Evolutionary conservation across 1,140 invertebrate genomes (phyloP), one percentile per base, ranked within the genome.

Genomic region (Penaeus indicus): DNA sequence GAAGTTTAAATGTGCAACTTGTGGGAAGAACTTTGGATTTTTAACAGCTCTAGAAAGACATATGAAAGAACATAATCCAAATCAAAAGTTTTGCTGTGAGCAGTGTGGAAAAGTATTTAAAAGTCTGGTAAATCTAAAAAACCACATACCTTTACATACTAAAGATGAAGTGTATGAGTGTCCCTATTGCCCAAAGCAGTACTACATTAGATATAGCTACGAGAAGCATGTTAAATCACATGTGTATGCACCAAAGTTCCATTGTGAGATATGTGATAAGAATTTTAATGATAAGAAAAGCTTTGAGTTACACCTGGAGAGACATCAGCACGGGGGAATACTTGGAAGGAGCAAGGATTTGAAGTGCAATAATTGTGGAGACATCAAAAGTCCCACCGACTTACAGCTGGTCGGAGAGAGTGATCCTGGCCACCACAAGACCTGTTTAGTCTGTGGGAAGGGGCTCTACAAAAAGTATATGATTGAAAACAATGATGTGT

Each of bases 101-200:
- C 87, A 88, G 18, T 88, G 87, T 88, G 87, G 87, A 21, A 88
- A 88, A 82, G 87, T 88, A 32, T 88, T 88, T 54, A 88, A 88
- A 54, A 84, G 19, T 47, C 87, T 88, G 22, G 75, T 61, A 32
- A 88, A 88, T 63, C 22, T 88, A 22, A 88, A 88, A 54, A 78
- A 79, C 42, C 87, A 88, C 72, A 84, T 88, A 27, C 81, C 81
- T 19, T 47, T 88, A 75, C 87, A 88, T 67, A 88, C 87, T 5
- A 84, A 54, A 69, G 81, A 84, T 79, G 87, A 88, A 32, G 61
- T 88, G 47, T 88, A 77, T 78, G 72, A 84, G 60, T 88, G 87
- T 42, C 81, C 80, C 2, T 84, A 84, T 22, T 88, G 87, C 61
- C 87, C 87, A 7, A 88, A 88, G 67, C 42, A 64, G 10, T 88